Percentiles rank a stretch among this genome's conserved stretches.
Conservation (phyloP, 2,113 vertebrate species). For the Crotalus viridis region DNA sequence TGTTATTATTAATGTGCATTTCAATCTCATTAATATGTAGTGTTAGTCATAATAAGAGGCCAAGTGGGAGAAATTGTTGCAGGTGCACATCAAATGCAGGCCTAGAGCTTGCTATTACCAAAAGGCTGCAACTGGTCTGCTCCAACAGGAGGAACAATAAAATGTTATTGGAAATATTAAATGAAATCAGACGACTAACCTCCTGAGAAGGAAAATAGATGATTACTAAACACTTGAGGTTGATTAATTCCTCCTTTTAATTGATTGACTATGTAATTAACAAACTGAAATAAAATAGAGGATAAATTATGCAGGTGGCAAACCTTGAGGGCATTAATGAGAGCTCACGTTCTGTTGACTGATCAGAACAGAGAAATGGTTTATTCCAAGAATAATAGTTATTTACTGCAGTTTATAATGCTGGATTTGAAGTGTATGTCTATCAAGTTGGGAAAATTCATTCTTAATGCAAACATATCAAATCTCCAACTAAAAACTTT, state of each 20-base stretch:
- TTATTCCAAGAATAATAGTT: background rate
- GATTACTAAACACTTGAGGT: background rate
- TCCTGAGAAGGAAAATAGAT: conserved; percentile 26
- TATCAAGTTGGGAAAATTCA: background rate
- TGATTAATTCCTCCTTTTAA: conserved; percentile 26
- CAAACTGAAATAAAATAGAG: conserved; percentile 19
- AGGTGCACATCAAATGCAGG: conserved; percentile 43
- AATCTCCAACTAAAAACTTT: background rate
- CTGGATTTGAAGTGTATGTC: background rate
- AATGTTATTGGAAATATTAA: conserved; percentile 22
- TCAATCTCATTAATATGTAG: conserved; percentile 33
- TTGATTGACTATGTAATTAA: conserved; percentile 27
- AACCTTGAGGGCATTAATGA: background rate
- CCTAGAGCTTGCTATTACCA: conserved; percentile 29
- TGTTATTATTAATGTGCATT: conserved; percentile 5
- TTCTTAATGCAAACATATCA: background rate
- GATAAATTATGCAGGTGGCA: background rate
- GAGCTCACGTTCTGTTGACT: background rate
- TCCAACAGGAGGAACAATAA: conserved; percentile 62
- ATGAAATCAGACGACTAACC: conserved; percentile 29
- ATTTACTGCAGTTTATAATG: background rate
- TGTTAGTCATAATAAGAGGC: conserved; percentile 26
- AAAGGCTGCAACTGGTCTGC: conserved; percentile 45
- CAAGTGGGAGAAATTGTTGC: conserved; percentile 32
- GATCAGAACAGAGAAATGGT: background rate